Evolutionary conservation across 2,888 invertebrate species (phyloP).

Genomic region (Phytoseiulus persimilis): DNA sequence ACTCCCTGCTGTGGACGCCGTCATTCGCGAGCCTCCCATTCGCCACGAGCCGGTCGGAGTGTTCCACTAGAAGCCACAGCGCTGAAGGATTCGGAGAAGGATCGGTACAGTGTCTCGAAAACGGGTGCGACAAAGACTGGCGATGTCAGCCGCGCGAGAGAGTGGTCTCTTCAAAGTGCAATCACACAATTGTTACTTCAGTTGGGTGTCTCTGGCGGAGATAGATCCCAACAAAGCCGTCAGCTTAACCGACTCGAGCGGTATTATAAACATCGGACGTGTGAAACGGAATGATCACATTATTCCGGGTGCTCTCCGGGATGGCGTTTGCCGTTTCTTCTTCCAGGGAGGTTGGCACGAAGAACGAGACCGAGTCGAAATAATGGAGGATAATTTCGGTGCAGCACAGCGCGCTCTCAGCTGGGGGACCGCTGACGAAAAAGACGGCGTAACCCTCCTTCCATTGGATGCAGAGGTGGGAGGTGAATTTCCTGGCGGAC

Average conservation of each 20-base stretch:
- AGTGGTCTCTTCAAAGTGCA: not conserved
- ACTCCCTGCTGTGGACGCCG: not conserved
- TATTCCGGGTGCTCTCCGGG: not conserved
- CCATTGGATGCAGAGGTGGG: not conserved
- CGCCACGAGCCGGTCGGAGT: too few relatives aligned
- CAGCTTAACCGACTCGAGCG: not conserved
- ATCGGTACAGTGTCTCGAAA: too few relatives aligned
- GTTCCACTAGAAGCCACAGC: not conserved
- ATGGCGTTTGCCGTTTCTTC: not conserved
- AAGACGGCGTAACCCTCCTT: not conserved
- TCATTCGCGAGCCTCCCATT: not conserved
- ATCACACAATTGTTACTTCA: not conserved
- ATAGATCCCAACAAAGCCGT: not conserved
- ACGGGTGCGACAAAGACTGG: too few relatives aligned
- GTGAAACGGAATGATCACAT: not conserved
- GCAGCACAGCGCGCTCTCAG: not conserved
- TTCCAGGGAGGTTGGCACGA: slow-evolving; percentile 5
- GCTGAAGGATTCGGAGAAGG: not conserved
- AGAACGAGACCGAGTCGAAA: not conserved
- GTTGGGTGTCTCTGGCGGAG: not conserved
- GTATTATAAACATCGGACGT: not conserved
- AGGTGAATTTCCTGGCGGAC: not conserved
- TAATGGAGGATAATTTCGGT: not conserved
- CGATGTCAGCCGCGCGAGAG: not conserved
- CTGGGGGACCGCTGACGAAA: not conserved